Evolutionary conservation across 1,140 invertebrate species (phyloP).

Genomic region (Drosophila serrata): DNA sequence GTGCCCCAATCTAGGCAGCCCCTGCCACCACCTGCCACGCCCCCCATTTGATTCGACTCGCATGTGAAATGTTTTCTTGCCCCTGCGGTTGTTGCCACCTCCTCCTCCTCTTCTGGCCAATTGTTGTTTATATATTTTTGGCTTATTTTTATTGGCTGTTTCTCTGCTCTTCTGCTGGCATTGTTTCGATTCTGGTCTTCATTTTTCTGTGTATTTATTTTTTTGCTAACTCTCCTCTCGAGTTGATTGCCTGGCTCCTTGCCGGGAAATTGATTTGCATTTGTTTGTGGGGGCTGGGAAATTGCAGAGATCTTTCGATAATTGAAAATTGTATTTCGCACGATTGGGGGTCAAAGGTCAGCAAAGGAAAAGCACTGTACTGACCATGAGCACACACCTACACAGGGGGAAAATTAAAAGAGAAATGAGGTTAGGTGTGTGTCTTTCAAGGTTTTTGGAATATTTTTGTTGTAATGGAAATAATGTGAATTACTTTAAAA

Average conservation of each 20-base stretch:
- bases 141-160: slow-evolving; percentile 73
- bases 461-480: not conserved
- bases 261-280: slow-evolving; percentile 61
- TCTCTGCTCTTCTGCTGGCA: slow-evolving; percentile 50
- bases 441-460: not conserved
- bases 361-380: not conserved
- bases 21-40: slow-evolving; percentile 23
- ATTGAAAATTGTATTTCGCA: slow-evolving; percentile 69
- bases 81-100: slow-evolving; percentile 49
- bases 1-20: slow-evolving; percentile 23
- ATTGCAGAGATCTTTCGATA: slow-evolving; percentile 65
- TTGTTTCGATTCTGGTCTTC: slow-evolving; percentile 55
- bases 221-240: slow-evolving; percentile 8
- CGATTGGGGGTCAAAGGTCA: slow-evolving; percentile 33
- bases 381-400: slow-evolving; percentile 16
- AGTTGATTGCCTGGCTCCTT: slow-evolving; percentile 53
- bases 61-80: slow-evolving; percentile 27
- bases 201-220: slow-evolving; percentile 7
- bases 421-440: not conserved
- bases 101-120: slow-evolving; percentile 36
- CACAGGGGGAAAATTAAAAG: not conserved
- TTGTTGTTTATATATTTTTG: slow-evolving; percentile 76
- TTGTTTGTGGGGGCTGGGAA: slow-evolving; percentile 32
- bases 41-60: slow-evolving; percentile 16
- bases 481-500: not conserved